These are phyloP conservation scores for Urosaurus nigricauda DNA, from an alignment of 2,797 vertebrate species.

Conservation along the genomic window DNA sequence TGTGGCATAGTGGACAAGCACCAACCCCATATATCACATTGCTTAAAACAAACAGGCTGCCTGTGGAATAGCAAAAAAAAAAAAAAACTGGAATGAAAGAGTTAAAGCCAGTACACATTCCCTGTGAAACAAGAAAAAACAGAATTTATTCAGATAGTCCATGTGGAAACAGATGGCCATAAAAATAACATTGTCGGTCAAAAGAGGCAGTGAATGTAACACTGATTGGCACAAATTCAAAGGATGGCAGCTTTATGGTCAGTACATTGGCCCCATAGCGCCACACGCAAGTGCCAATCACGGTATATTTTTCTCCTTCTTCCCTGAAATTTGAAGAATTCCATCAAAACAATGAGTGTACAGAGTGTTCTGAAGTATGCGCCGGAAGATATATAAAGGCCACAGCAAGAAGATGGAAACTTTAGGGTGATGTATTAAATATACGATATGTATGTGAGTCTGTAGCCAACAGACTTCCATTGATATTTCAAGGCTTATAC, in stretches of 20 bases:
- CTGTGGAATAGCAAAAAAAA: not conserved
- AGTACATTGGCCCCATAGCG: slow-evolving; percentile 20
- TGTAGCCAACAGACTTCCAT: not conserved
- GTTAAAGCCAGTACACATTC: slow-evolving; percentile 38
- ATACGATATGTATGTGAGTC: not conserved
- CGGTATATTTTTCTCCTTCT: fast-evolving
- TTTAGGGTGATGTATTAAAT: not conserved
- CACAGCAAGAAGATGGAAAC: slow-evolving; percentile 35
- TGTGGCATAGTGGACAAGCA: not conserved
- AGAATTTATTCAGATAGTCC: not conserved
- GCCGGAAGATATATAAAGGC: slow-evolving; percentile 35
- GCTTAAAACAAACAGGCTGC: not conserved
- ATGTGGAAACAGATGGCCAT: slow-evolving; percentile 1
- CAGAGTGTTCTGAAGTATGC: slow-evolving; percentile 38
- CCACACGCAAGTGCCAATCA: slow-evolving; percentile 11
- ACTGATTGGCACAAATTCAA: not conserved
- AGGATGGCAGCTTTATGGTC: slow-evolving; percentile 7
- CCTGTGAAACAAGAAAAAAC: slow-evolving; percentile 10
- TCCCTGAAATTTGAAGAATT: slow-evolving; percentile 34
- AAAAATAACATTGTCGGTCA: slow-evolving; percentile 12
- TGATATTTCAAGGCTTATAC: not conserved
- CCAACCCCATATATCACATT: not conserved
- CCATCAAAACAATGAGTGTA: slow-evolving; percentile 17
- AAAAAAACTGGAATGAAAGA: not conserved
- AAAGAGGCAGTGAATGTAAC: not conserved